Base-by-base conservation (phyloP, 2,888 invertebrate species). In the Oscheius sp. region DNA sequence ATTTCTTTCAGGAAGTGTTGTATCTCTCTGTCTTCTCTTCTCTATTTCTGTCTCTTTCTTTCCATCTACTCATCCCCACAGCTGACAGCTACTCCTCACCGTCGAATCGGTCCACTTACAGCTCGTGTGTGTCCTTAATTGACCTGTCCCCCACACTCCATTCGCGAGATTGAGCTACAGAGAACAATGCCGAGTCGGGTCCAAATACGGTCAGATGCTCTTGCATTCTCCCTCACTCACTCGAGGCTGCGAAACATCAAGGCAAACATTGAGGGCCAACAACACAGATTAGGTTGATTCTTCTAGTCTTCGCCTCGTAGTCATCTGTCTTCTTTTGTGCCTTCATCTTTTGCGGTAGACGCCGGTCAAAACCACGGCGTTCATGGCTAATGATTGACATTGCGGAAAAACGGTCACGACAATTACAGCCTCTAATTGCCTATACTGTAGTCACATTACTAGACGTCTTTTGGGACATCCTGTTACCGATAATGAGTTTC, bases 201-300 rank as follows among this genome's bases (percentile, higher is more conserved):
- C 68, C 68, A 68, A 68, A 68, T 68, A 68, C 68, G 68, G 68
- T 68, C 68, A 68, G 55, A 68, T 68, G 68, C 68, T 68, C 55
- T 42, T 42, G 42, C 42, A 5, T 42, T 42, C 42, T 42, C 42
- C 21, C 42, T 42, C 42, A 42, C 42, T 42, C 42, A 42, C 42
- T 68, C 55, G 68, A 68, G 68, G 42, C 42, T 68, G 68, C 68
- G 68, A 68, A 68, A 68, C 68, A 68, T 68, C 68, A 55, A 53
- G 37, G 55, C 68, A 68, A 68, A 68, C 68, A 65, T n/a, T 11
- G 11, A 58, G 32, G 37, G 37, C 33, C 32, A 51, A 51, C 51
- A 68, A 68, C 68, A 68, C 68, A 68, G 68, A 68, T 68, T 68
- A 68, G 55, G 55, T 53, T 33, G 11, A 47, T 21, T n/a, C 13